These are phyloP conservation scores for Dendrophyllia cribrosa DNA, from an alignment of 64 coral and sea anemone species.

Conservation along the genomic window DNA sequence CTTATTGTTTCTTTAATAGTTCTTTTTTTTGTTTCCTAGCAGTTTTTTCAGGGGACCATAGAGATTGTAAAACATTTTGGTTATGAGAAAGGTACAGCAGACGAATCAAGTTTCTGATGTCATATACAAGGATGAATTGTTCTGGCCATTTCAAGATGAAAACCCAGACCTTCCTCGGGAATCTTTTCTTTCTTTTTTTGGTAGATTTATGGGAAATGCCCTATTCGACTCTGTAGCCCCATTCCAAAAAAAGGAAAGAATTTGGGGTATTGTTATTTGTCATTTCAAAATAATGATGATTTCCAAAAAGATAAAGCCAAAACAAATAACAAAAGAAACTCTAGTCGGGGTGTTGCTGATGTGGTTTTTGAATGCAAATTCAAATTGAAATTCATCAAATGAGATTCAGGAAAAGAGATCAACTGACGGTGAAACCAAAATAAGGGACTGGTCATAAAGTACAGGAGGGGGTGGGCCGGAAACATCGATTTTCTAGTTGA, in stretches of 20 bases:
- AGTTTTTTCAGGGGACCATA: not conserved
- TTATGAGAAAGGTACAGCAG: not conserved
- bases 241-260: not conserved
- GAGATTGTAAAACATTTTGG: not conserved
- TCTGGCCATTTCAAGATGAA: not conserved
- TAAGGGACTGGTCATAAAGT: constrained; percentile 37
- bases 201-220: not conserved
- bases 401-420: too few relatives aligned
- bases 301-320: not conserved
- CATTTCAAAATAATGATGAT: constrained; percentile 10
- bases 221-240: not conserved
- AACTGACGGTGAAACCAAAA: too few relatives aligned
- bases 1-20: too few relatives aligned
- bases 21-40: too few relatives aligned
- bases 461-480: constrained; percentile 14
- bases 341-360: not conserved
- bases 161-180: not conserved
- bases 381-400: too few relatives aligned
- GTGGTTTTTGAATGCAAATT: too few relatives aligned
- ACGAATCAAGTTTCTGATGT: not conserved
- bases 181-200: not conserved
- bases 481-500: not conserved
- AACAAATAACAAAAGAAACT: not conserved
- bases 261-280: not conserved
- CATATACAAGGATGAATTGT: not conserved